Percentiles rank a stretch among this genome's conserved stretches.
Conservation (phyloP, 2,888 invertebrate species). For the Melanostoma mellinum region DNA sequence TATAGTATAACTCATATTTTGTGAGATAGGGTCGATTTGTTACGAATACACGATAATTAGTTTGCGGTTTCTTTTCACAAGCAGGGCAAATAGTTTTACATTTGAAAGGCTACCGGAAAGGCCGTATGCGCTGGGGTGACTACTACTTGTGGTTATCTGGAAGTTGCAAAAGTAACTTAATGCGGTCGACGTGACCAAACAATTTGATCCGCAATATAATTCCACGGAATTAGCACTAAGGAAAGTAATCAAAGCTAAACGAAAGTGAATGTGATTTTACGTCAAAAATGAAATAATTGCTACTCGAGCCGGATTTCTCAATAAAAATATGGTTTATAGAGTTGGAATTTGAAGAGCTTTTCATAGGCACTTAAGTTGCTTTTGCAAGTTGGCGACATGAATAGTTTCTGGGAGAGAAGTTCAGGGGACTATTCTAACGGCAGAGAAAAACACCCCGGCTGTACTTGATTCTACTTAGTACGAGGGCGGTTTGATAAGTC, state of each 20-base stretch:
- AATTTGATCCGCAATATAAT: conserved; percentile 27
- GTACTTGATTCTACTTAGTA: too few species aligned
- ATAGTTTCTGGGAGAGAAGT: too few species aligned
- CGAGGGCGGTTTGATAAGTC: too few species aligned
- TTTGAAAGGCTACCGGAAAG: conserved; percentile 21
- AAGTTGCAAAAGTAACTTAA: conserved; percentile 44
- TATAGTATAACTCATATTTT: neutral
- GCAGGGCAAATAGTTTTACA: conserved; percentile 9
- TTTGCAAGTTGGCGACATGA: too few species aligned
- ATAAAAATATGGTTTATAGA: too few species aligned
- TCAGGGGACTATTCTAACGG: too few species aligned
- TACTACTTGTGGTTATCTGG: conserved; percentile 51
- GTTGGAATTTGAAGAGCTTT: too few species aligned
- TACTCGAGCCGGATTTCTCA: too few species aligned
- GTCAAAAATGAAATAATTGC: too few species aligned
- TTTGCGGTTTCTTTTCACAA: conserved; percentile 56
- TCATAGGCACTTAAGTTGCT: too few species aligned
- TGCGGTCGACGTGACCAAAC: conserved; percentile 31
- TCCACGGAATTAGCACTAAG: conserved; percentile 34
- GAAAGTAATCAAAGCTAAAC: neutral
- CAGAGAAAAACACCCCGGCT: too few species aligned
- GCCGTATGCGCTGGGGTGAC: conserved; percentile 35
- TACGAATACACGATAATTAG: conserved; percentile 33
- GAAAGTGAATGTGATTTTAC: too few species aligned
- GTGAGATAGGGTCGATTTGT: conserved; percentile 24